These are phyloP conservation scores for Drosophila flavopinicola DNA, from an alignment of 2,888 invertebrate species.

Conservation along the genomic window DNA sequence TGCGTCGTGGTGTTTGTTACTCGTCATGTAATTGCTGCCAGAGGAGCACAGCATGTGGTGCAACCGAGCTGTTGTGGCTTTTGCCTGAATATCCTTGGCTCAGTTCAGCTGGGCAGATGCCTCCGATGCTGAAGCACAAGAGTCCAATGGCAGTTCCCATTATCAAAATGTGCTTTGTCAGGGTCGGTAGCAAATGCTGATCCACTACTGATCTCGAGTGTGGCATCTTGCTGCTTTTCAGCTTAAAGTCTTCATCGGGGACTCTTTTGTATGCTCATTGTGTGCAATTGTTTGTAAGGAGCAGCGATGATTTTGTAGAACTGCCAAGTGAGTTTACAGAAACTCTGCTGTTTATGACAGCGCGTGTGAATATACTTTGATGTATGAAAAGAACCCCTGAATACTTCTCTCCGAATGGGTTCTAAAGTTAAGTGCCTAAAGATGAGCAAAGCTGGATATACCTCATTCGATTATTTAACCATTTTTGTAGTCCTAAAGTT, in stretches of 20 bases:
- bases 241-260: slow-evolving; percentile 27
- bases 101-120: slow-evolving; percentile 26
- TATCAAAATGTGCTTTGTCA: slow-evolving; percentile 49
- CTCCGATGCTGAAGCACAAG: slow-evolving; percentile 23
- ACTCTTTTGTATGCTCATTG: not conserved
- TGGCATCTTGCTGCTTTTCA: slow-evolving; percentile 18
- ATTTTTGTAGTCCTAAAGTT: no score
- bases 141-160: slow-evolving; percentile 21
- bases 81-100: slow-evolving; percentile 56
- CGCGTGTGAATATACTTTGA: not conserved
- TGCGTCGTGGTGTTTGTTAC: slow-evolving; percentile 68
- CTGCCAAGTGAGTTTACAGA: slow-evolving; percentile 15
- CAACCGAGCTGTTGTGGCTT: slow-evolving; percentile 39
- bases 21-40: slow-evolving; percentile 76
- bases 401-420: not conserved
- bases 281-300: slow-evolving; percentile 7
- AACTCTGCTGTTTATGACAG: not conserved
- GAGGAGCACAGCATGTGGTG: slow-evolving; percentile 61
- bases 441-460: no score
- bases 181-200: slow-evolving; percentile 29
- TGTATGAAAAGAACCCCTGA: not conserved
- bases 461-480: no score
- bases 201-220: slow-evolving; percentile 31
- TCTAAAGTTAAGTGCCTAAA: no score
- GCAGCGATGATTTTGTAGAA: slow-evolving; percentile 39